Base-by-base conservation (phyloP, 2,113 vertebrate genomes). In the Platichthys stellatus region DNA sequence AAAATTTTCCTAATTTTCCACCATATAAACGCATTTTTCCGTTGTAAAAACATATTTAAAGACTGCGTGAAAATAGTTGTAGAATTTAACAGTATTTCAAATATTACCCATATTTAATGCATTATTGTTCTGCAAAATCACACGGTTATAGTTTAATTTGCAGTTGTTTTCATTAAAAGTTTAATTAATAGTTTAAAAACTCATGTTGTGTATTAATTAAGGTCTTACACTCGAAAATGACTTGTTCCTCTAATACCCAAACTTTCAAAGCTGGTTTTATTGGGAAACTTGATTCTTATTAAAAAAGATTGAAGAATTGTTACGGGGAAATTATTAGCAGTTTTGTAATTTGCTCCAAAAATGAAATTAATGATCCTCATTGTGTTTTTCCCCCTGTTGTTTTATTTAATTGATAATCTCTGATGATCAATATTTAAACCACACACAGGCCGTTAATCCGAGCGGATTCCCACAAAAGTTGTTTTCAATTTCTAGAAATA, bases 271-370 rank as follows among this genome's bases (percentile, higher is more conserved):
- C 12, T 58, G 40, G 54, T 21, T 23, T 9, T 24, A 24, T 24
- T 15, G 14, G 53, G 0, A 54, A 15, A 56, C 7, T 8, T n/a
- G 5, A 35, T 47, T 45, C 13, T 11, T 21, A 26, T 3, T 47
- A n/a, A 54, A 8, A 23, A 59, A 21, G 14, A 1, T 26, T 21
- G 10, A 58, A 10, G 2, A 31, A 13, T 17, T 3, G 49, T 3
- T 10, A 1, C 20, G 40, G 51, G 6, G 13, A 61, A 45, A 53
- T 12, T 23, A 24, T 67, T 3, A 18, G 15, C 3, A 47, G 2
- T 70, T 61, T 43, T 18, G 3, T 28, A 12, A 69, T n/a, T 64
- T 69, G 28, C 35, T 75, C 4, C 31, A 64, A 9, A 72, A 61
- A 76, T 26, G 2, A 24, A 45, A 64, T 28, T 3, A 54, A 54